Evolutionary conservation across 2,113 vertebrate species (phyloP), one percentile per base, ranked within the genome.

Genomic region (Athene cunicularia): DNA sequence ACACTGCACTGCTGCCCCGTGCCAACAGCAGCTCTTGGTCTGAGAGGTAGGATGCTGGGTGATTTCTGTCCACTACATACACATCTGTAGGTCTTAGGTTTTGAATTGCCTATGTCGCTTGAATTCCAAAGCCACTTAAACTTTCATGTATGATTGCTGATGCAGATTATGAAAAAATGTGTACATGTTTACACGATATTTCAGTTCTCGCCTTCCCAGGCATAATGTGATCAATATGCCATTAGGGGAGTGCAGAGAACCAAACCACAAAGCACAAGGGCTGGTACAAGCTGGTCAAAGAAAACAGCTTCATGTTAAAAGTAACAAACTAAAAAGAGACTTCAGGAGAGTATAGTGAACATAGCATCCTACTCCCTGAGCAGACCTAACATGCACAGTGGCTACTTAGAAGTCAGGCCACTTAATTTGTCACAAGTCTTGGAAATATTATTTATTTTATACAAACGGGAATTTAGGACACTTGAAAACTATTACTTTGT

Each of bases 251-350:
- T 1, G 4, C 0, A 3, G 39, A 73, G 58, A 81, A 80, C 56
- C 13, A 43, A 52, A 59, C 11, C 8, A 59, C 39, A 83, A 92
- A 80, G 27, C 50, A 71, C 23, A 64, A 43, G 68, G 24, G 20
- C 26, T 68, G 24, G 23, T 59, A 56, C 7, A 80, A 83, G 35
- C 7, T 23, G 41, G n/a, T 33, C 58, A 83, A 82, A 76, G 53
- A 82, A 87, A 90, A 72, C 0, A 0, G 24, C 10, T 70, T 35
- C 19, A n/a, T 24, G 9, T 63, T 85, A 63, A 32, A 83, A 77
- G 62, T 88, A 88, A 66, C 37, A 88, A 96, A 88, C 43, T 80
- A 85, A 90, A 74, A 74, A 72, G 45, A 81, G 53, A 94, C 55
- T 73, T 94, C 71, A 80, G 74, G 32, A 68, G 47, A 87, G 58